Base-by-base conservation (phyloP, 1,140 invertebrate genomes). In the Microplitis demolitor region DNA sequence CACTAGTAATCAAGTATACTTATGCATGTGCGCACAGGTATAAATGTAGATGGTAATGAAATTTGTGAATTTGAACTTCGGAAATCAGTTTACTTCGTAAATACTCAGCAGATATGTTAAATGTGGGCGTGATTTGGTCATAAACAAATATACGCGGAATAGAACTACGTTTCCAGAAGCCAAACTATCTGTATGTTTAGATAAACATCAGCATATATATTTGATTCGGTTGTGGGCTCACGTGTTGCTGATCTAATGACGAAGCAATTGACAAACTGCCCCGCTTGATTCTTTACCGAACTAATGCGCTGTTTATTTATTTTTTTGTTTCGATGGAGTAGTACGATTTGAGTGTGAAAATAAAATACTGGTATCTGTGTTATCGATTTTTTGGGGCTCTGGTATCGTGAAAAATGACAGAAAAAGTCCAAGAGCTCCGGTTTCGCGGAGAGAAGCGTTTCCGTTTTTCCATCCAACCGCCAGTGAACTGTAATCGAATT, bases 261-360 rank as follows among this genome's bases (percentile, higher is more conserved):
- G 45, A 64, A 64, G 50, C 62, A 64, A 71, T 71, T 11, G 11
- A 71, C 60, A 64, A 34, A 33, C n/a, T 66, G 6, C 24, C 6
- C 8, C 16, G 56, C 24, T 58, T 14, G 14, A 58, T 31, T 24
- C 24, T 16, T 4, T 6, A 31, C 14, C 8, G 11, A 39, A 39
- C 4, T 45, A 45, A 24, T 24, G 24, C 51, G 56, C 13, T 69
- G 45, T 37, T 35, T 56, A 24, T 56, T 56, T 56, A 58, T 79
- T 80, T 81, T 79, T 78, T 81, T 82, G 80, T 80, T 79, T 76
- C 72, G 58, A 63, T 61, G 51, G 63, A 71, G 72, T 73, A 76
- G 80, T 80, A 1, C 24, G 24, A 1, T 24, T 24, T 24, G 24
- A 24, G 24, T 24, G 24, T 24, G 24, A 24, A 24, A 24, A 24